These are phyloP conservation scores for Spea multiplicata DNA, from an alignment of 2,113 vertebrate species.

Conservation along the genomic window DNA sequence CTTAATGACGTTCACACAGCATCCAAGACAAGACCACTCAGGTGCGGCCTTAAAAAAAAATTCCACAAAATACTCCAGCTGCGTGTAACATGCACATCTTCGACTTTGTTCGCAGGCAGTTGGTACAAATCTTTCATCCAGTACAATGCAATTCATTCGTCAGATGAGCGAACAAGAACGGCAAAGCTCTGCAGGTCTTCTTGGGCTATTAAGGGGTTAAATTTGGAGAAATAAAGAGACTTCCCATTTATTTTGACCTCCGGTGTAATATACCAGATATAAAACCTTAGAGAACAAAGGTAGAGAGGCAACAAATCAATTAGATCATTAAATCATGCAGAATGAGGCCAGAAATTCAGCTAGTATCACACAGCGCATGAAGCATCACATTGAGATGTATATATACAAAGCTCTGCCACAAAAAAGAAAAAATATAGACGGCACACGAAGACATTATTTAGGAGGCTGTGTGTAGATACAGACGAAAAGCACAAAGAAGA, in stretches of 20 bases:
- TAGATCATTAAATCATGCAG: constrained; percentile 48
- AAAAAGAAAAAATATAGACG: constrained; percentile 7
- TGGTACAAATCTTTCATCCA: constrained; percentile 12
- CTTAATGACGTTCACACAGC: background rate
- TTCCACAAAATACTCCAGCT: background rate
- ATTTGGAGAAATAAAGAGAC: constrained; percentile 20
- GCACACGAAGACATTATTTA: background rate
- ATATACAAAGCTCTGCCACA: constrained; percentile 19
- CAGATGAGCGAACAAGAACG: background rate
- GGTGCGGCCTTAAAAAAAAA: background rate
- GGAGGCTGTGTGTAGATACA: background rate
- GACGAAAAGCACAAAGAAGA: background rate
- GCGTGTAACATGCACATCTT: background rate
- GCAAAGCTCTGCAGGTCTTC: background rate
- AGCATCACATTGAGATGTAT: constrained; percentile 37
- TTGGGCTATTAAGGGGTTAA: constrained; percentile 31
- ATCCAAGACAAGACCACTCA: constrained; percentile 2
- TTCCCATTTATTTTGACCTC: constrained; percentile 39
- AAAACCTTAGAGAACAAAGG: constrained; percentile 42
- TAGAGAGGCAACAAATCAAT: constrained; percentile 43
- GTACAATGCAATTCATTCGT: background rate
- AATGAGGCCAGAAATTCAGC: constrained; percentile 43
- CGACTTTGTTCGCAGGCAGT: constrained; percentile 7
- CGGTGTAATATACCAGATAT: constrained; percentile 40
- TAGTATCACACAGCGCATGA: constrained; percentile 30